Percentiles rank a stretch among this genome's conserved stretches.
Conservation (phyloP, 2,888 invertebrate genomes). For the Hedychridium roseum region DNA sequence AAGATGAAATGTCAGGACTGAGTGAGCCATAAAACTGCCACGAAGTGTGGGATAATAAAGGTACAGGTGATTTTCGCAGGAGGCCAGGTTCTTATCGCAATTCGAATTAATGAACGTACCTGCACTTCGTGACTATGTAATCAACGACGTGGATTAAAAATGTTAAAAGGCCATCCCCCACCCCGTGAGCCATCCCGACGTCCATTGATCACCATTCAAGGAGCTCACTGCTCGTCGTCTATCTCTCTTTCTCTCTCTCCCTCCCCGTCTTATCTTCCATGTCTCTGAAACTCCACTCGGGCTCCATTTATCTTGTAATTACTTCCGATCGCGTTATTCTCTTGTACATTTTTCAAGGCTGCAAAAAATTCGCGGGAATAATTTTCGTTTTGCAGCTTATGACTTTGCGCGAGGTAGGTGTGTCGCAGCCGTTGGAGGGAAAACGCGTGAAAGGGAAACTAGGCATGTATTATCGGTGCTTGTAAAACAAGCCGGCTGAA, state of each 20-base stretch:
- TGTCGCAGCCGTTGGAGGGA: no score
- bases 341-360: no score
- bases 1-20: no score
- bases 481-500: no score
- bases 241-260: slow-evolving; percentile 13
- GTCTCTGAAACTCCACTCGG: slow-evolving; percentile 23
- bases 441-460: no score
- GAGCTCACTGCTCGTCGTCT: slow-evolving; percentile 1
- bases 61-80: no score
- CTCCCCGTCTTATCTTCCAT: slow-evolving; percentile 33
- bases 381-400: no score
- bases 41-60: no score
- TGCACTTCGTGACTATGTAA: slow-evolving; percentile 1
- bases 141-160: slow-evolving; percentile 24
- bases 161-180: slow-evolving; percentile 16
- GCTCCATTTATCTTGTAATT: slow-evolving; percentile 48
- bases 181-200: slow-evolving; percentile 12
- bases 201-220: slow-evolving; percentile 34
- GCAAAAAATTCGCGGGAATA: no score
- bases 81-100: slow-evolving; percentile 6
- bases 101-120: slow-evolving; percentile 9
- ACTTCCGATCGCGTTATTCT: slow-evolving; percentile 40
- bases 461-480: no score
- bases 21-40: no score
- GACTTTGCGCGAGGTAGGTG: no score